Conservation (phyloP, 1,140 invertebrate species). For the Agraylea sexmaculata region DNA sequence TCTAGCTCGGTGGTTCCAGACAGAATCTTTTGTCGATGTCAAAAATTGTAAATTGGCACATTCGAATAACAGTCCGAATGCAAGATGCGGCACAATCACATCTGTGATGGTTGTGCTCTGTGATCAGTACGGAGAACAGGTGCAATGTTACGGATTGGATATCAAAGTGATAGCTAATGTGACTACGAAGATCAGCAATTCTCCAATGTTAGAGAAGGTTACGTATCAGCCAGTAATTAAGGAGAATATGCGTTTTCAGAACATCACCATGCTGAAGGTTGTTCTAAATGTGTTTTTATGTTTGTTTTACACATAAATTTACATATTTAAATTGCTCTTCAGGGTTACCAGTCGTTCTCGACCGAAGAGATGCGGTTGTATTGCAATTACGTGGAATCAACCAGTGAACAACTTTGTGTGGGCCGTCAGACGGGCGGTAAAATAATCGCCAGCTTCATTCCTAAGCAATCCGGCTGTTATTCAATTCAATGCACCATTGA, state of each 20-base stretch:
- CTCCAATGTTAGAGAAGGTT: conserved; percentile 63
- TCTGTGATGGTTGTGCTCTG: conserved; percentile 72
- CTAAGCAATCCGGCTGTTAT: conserved; percentile 79
- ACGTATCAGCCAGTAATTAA: conserved; percentile 79
- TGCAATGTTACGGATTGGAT: conserved; percentile 74
- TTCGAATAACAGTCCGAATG: conserved; percentile 57
- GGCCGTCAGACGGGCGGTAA: conserved; percentile 75
- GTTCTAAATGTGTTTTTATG: neutral
- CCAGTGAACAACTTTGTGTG: conserved; percentile 71
- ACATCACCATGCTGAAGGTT: conserved; percentile 86
- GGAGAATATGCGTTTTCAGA: conserved; percentile 88
- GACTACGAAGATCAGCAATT: conserved; percentile 67
- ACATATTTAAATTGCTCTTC: conserved; percentile 16
- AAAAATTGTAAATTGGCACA: conserved; percentile 71
- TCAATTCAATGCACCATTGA: conserved; percentile 80
- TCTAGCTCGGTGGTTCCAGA: conserved; percentile 87
- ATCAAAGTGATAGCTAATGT: conserved; percentile 65
- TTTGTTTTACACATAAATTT: neutral
- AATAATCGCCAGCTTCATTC: conserved; percentile 86
- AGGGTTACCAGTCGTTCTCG: conserved; percentile 87
- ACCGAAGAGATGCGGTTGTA: conserved; percentile 89
- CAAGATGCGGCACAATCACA: conserved; percentile 72
- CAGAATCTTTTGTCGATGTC: conserved; percentile 84
- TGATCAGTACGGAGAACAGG: conserved; percentile 87
- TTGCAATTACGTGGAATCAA: no score